phyloP scores from a whole-genome alignment of 2,797 vertebrate genomes.

The Paedocypris micromegethes region DNA sequence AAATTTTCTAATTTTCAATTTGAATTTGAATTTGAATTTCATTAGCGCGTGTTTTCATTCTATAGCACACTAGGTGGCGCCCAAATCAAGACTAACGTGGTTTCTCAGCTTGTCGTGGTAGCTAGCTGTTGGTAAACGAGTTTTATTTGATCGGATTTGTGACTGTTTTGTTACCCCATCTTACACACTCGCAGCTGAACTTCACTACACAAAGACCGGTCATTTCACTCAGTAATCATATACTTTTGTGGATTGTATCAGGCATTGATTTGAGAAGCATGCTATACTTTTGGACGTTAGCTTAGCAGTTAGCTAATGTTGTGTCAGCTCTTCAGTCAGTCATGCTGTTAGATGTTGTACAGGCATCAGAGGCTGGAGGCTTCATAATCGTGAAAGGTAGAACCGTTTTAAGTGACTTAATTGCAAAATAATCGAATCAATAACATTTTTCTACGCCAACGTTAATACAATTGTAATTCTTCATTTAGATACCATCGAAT shows the following conservation, averaged over 20 bases:
- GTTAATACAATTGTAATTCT: background rate
- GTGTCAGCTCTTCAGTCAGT: background rate
- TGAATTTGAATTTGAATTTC: too few relatives aligned
- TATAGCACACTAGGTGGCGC: conserved; percentile 1
- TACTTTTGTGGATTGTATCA: background rate
- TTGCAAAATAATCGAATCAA: background rate
- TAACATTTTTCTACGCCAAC: background rate
- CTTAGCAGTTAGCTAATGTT: conserved; percentile 2
- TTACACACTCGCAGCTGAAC: too few relatives aligned
- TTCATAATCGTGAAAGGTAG: conserved; percentile 70
- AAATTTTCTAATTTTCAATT: too few relatives aligned
- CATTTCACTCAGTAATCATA: background rate
- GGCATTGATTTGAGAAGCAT: background rate
- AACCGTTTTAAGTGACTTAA: background rate
- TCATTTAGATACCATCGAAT: conserved; percentile 60
- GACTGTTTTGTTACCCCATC: too few relatives aligned
- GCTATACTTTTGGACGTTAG: too few relatives aligned
- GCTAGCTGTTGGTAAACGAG: too few relatives aligned
- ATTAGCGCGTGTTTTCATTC: background rate
- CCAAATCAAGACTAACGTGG: too few relatives aligned
- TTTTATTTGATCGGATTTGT: too few relatives aligned
- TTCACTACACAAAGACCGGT: too few relatives aligned
- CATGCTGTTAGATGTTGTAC: conserved; percentile 67
- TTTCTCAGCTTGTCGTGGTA: too few relatives aligned
- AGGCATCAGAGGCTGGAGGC: conserved; percentile 63